Evolutionary conservation across 2,113 vertebrate genomes (phyloP).

Genomic region (Hystrix cristata): DNA sequence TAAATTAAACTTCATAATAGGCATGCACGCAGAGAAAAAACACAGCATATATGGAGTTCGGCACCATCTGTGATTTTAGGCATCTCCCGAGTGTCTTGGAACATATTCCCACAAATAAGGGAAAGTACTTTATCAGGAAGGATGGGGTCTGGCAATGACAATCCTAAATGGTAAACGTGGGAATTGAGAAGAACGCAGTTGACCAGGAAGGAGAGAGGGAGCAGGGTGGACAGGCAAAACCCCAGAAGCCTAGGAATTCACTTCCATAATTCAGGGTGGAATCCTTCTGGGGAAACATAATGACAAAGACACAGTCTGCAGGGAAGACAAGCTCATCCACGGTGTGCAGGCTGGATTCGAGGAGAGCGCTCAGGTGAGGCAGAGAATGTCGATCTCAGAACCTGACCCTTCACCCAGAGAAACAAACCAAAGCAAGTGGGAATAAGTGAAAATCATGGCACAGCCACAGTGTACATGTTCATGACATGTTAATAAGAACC

Average conservation of each 20-base stretch:
- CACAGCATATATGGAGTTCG: neutral
- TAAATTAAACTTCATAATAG: neutral
- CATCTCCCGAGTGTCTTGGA: neutral
- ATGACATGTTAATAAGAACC: neutral
- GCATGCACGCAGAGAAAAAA: too few relatives aligned
- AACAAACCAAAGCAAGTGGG: neutral
- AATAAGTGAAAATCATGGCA: neutral
- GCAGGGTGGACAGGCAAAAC: neutral
- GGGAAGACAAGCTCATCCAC: neutral
- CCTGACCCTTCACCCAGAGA: neutral
- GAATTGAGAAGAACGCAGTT: neutral
- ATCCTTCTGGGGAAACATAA: neutral
- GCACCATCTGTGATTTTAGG: neutral
- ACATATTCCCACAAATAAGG: neutral
- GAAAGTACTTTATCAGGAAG: neutral
- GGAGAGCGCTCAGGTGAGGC: neutral
- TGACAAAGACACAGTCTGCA: neutral
- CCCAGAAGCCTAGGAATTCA: neutral
- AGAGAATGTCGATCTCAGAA: neutral
- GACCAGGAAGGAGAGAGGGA: rapidly evolving
- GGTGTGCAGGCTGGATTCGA: neutral
- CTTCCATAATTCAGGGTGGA: neutral
- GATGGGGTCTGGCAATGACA: neutral
- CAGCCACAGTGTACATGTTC: neutral
- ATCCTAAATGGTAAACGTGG: neutral